Percentiles rank a stretch among this genome's conserved stretches.
phyloP scores from a whole-genome alignment of 2,113 vertebrate genomes.

The Callionymus lyra region DNA sequence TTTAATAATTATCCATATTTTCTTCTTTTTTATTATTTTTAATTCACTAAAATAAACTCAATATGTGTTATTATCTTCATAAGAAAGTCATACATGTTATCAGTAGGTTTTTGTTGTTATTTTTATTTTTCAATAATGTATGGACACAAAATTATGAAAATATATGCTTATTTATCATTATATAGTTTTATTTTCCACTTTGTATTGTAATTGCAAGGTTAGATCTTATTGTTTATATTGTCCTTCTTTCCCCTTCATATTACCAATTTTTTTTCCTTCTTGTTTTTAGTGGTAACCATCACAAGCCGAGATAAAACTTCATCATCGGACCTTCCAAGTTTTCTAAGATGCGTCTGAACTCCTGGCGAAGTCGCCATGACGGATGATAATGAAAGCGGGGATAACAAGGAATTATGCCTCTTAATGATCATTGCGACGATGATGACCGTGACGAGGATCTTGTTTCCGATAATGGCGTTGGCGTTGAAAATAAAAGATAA shows the following conservation, averaged over 20 bases:
- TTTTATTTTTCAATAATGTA: too few species aligned
- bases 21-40: too few species aligned
- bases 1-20: too few species aligned
- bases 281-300: too few species aligned
- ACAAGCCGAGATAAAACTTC: conserved; percentile 31
- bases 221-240: conserved; percentile 4
- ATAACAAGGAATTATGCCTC: conserved; percentile 36
- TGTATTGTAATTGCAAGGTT: too few species aligned
- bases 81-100: conserved; percentile 4
- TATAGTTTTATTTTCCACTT: too few species aligned
- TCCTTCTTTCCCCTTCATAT: conserved; percentile 23
- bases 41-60: too few species aligned
- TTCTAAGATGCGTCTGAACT: conserved; percentile 16
- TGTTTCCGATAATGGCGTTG: conserved; percentile 8
- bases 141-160: too few species aligned
- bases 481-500: conserved; percentile 34
- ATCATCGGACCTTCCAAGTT: conserved; percentile 33
- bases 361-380: conserved; percentile 23
- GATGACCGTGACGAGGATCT: conserved; percentile 29
- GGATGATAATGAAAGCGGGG: conserved; percentile 30
- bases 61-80: not conserved
- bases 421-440: conserved; percentile 31
- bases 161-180: too few species aligned
- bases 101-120: too few species aligned
- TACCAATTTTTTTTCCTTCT: conserved; percentile 28